Percentiles rank a stretch among this genome's conserved stretches.
Evolutionary conservation across 2,113 vertebrate genomes (phyloP).

Genomic region (Myiozetetes cayanensis): DNA sequence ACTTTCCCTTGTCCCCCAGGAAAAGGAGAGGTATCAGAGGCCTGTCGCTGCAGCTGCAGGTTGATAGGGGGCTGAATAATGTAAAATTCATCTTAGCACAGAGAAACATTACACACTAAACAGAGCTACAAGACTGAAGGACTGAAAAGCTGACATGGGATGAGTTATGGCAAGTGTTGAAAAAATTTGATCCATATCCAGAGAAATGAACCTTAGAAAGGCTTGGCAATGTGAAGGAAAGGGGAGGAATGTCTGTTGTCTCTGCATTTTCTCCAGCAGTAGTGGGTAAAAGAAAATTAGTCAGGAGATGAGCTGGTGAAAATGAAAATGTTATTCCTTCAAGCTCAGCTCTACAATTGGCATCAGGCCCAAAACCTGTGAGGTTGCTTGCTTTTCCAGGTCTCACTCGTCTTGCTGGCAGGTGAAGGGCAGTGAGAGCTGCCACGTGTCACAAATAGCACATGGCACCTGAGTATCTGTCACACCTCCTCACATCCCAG

Average conservation of each 20-base stretch:
- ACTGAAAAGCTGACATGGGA: not conserved
- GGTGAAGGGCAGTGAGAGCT: not conserved
- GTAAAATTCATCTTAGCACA: not conserved
- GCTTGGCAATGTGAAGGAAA: not conserved
- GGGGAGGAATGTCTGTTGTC: not conserved
- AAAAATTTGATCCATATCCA: not conserved
- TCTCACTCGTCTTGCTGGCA: not conserved
- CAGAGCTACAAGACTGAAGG: not conserved
- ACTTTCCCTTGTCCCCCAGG: not conserved
- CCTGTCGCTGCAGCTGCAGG: not conserved
- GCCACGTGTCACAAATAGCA: slow-evolving; percentile 25
- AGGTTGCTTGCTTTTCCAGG: not conserved
- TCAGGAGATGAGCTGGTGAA: not conserved
- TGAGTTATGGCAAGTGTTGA: not conserved
- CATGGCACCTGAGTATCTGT: slow-evolving; percentile 36
- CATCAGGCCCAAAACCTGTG: not conserved
- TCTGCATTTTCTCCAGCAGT: not conserved
- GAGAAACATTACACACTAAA: not conserved
- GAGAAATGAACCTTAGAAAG: not conserved
- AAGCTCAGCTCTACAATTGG: not conserved
- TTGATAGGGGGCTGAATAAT: not conserved
- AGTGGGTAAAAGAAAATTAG: not conserved
- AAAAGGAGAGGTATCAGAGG: not conserved
- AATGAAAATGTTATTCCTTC: not conserved
- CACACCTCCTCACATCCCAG: not conserved